Percentiles rank a stretch among this genome's conserved stretches.
These are phyloP conservation scores for Notothenia coriiceps DNA, from an alignment of 2,113 vertebrate species.

Conservation along the genomic window DNA sequence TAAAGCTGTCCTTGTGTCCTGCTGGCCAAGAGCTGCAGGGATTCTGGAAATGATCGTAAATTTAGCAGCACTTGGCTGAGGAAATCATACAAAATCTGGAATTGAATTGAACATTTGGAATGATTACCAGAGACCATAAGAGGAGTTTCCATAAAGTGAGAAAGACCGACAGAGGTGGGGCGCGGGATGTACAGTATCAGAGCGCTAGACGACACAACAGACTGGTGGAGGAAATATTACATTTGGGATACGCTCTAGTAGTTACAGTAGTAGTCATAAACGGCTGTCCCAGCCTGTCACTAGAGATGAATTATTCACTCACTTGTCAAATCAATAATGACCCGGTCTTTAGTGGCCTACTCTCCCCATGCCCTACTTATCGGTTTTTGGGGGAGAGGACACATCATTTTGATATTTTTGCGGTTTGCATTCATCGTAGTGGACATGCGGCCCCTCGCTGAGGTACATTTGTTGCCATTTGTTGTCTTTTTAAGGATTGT, in stretches of 20 bases:
- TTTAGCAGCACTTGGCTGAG: constrained; percentile 76
- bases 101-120: constrained; percentile 77
- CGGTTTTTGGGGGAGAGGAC: constrained; percentile 54
- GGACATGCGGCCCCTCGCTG: constrained; percentile 59
- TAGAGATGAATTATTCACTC: constrained; percentile 83
- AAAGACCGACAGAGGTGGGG: constrained; percentile 36
- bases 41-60: constrained; percentile 81
- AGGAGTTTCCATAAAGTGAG: constrained; percentile 55
- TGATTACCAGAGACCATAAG: constrained; percentile 68
- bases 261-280: constrained; percentile 53
- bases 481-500: constrained; percentile 69
- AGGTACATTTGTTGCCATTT: constrained; percentile 65
- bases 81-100: constrained; percentile 77
- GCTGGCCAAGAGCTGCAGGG: constrained; percentile 78
- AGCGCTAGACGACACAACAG: constrained; percentile 39
- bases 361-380: constrained; percentile 80
- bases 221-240: constrained; percentile 43
- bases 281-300: constrained; percentile 69
- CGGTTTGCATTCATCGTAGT: constrained; percentile 54
- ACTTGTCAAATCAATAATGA: constrained; percentile 84
- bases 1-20: constrained; percentile 80
- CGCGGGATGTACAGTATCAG: constrained; percentile 16
- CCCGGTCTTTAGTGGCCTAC: constrained; percentile 72
- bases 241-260: constrained; percentile 48
- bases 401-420: constrained; percentile 71